Evolutionary conservation across 2,888 invertebrate species (phyloP).

Genomic region (Thyatira batis): DNA sequence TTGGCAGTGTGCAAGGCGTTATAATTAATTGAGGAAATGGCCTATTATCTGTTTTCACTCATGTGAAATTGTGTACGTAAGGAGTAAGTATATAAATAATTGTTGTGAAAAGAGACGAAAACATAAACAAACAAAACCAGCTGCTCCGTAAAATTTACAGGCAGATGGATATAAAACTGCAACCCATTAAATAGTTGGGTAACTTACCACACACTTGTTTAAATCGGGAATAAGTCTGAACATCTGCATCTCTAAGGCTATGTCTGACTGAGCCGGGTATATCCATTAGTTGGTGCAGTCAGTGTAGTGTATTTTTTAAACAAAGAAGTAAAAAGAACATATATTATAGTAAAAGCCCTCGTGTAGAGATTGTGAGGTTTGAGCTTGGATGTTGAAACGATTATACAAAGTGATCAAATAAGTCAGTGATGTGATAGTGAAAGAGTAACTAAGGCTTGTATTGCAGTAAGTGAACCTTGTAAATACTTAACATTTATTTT

Average conservation of each 20-base stretch:
- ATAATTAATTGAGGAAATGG: constrained; percentile 71
- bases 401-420: too few relatives aligned
- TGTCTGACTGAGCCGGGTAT: neutral
- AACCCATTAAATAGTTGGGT: neutral
- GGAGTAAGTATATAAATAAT: neutral
- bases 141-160: neutral
- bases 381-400: too few relatives aligned
- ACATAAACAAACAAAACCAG: neutral
- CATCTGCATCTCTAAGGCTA: neutral
- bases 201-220: neutral
- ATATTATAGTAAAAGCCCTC: too few relatives aligned
- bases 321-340: too few relatives aligned
- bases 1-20: constrained; percentile 59
- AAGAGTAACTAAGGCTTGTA: too few relatives aligned
- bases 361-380: too few relatives aligned
- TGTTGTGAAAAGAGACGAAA: neutral
- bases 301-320: too few relatives aligned
- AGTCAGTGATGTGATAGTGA: too few relatives aligned
- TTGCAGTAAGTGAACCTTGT: too few relatives aligned
- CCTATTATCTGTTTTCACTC: constrained; percentile 43
- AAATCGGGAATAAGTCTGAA: neutral
- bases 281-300: too few relatives aligned
- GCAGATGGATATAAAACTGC: neutral
- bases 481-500: neutral
- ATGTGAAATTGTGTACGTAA: constrained; percentile 1